Conservation (phyloP, 2,113 vertebrate genomes). For the Pithys albifrons region DNA sequence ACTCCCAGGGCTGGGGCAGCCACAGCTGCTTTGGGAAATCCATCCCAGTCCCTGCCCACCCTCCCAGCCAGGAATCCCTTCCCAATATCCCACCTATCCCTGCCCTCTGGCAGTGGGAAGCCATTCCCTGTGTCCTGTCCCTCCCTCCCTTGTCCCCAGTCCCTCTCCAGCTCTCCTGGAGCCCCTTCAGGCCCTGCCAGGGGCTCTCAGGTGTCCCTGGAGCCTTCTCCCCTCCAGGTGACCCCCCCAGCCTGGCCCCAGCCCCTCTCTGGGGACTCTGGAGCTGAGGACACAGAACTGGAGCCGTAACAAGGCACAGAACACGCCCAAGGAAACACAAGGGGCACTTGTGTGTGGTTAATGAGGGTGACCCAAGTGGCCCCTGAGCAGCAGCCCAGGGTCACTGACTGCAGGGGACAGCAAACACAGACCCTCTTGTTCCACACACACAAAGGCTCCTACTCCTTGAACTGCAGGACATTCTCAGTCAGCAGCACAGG, state of each 20-base stretch:
- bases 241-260: background rate
- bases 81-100: background rate
- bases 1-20: background rate
- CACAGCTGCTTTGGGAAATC: background rate
- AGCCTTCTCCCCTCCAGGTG: background rate
- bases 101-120: background rate
- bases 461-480: slow-evolving; percentile 1
- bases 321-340: background rate
- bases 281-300: background rate
- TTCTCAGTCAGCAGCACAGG: background rate
- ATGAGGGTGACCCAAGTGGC: background rate
- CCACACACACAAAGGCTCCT: slow-evolving; percentile 4
- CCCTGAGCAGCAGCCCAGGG: background rate
- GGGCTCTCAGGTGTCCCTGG: background rate
- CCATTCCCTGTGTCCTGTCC: background rate
- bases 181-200: background rate
- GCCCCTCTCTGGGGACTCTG: fast-evolving
- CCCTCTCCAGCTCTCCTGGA: background rate
- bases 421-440: slow-evolving; percentile 36
- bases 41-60: background rate
- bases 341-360: background rate
- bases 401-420: background rate
- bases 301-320: fast-evolving
- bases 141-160: background rate
- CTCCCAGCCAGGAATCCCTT: background rate